phyloP scores from a whole-genome alignment of 2,888 invertebrate genomes.

The Fragum sueziense region DNA sequence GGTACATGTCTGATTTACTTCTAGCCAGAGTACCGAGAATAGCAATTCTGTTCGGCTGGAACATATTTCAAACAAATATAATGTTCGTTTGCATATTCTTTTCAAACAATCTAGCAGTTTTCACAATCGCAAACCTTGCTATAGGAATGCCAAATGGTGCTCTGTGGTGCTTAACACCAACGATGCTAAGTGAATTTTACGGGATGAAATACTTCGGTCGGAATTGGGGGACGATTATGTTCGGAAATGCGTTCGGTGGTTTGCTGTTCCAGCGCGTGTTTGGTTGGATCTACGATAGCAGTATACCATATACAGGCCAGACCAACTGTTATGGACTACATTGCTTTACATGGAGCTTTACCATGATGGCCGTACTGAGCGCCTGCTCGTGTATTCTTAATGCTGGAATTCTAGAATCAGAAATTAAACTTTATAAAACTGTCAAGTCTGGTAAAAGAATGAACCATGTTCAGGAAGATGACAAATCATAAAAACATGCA shows the following conservation, averaged over 20 bases:
- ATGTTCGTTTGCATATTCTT: constrained; percentile 67
- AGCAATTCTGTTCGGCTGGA: constrained; percentile 64
- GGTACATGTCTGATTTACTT: constrained; percentile 68
- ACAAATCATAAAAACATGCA: background rate
- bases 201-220: constrained; percentile 72
- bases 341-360: constrained; percentile 73
- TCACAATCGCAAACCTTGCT: constrained; percentile 63
- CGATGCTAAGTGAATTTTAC: constrained; percentile 74
- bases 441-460: background rate
- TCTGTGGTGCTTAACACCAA: constrained; percentile 74
- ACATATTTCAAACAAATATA: constrained; percentile 65
- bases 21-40: constrained; percentile 68
- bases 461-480: background rate
- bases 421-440: constrained; percentile 33
- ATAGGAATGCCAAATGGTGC: constrained; percentile 73
- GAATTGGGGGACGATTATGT: constrained; percentile 74
- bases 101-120: constrained; percentile 62
- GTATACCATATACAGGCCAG: constrained; percentile 59
- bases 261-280: constrained; percentile 66
- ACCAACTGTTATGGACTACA: constrained; percentile 69
- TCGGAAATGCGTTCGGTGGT: constrained; percentile 71
- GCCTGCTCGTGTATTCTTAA: constrained; percentile 68
- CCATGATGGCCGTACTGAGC: constrained; percentile 68
- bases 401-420: constrained; percentile 64
- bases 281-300: constrained; percentile 69